These are phyloP conservation scores for Cerastis rubricosa DNA, from an alignment of 2,888 invertebrate genomes.

Conservation along the genomic window DNA sequence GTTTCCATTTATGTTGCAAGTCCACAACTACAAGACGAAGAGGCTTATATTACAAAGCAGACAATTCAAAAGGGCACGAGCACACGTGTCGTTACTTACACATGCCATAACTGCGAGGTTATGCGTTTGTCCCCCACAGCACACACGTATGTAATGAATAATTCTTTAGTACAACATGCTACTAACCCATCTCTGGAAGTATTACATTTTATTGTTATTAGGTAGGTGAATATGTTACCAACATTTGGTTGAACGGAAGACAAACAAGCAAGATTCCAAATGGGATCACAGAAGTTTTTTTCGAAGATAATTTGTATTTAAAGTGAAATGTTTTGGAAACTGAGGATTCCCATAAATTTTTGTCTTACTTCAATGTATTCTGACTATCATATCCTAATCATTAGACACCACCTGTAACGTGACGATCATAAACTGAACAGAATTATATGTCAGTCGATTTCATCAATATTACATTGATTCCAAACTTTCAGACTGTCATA, in stretches of 20 bases:
- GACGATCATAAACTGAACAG: neutral
- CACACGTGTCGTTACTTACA: slow-evolving; percentile 54
- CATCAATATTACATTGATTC: neutral
- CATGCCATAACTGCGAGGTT: slow-evolving; percentile 47
- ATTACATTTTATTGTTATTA: slow-evolving; percentile 59
- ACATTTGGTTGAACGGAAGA: neutral
- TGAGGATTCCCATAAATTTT: neutral
- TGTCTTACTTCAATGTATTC: no score
- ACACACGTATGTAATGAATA: slow-evolving; percentile 53
- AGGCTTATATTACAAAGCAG: slow-evolving; percentile 40
- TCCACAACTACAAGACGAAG: slow-evolving; percentile 26
- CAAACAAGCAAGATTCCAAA: neutral
- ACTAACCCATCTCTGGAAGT: slow-evolving; percentile 29
- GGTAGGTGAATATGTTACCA: slow-evolving; percentile 31
- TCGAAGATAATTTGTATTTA: neutral
- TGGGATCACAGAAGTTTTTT: neutral
- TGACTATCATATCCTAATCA: neutral
- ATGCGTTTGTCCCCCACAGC: slow-evolving; percentile 29
- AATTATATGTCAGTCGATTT: neutral
- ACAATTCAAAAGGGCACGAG: slow-evolving; percentile 40
- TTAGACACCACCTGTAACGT: neutral
- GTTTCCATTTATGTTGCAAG: neutral
- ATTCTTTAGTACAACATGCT: slow-evolving; percentile 55
- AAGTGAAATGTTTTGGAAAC: neutral
- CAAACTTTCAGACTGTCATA: neutral